Base-by-base conservation (phyloP, 2,888 invertebrate species). In the Rhagium mordax region DNA sequence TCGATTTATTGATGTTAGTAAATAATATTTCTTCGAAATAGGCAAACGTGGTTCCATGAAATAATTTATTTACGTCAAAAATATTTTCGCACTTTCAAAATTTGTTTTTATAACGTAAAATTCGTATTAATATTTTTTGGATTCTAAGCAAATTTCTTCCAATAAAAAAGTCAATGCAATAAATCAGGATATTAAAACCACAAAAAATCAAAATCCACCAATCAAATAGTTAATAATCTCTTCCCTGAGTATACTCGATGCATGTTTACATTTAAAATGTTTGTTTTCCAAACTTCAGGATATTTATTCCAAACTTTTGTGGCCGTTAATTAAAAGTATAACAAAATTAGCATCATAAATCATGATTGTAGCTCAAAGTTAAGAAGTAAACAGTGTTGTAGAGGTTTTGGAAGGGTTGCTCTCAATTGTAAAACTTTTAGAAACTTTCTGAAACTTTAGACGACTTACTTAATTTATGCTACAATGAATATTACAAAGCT, bases 281-380 rank as follows among this genome's bases (percentile, higher is more conserved):
- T 47, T 18, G 15, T 24, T 47, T 51, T 20, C 16, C 6, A 41
- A 41, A 20, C 33, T 33, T 59, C 18, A 33, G 33, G 59, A 18
- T 59, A 59, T 33, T 33, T 33, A 18, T 13, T 33, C 15, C 48
- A 60, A 69, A 69, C 49, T 51, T 71, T 65, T 66, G 71, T 15
- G 67, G 66, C 67, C 61, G 60, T 72, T 72, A 72, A 67, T 72
- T 67, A 67, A 61, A 72, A 72, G 68, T 51, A 18, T 60, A 72
- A 68, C 61, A 72, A 60, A 72, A 72, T 68, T 72, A 72, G 55
- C 53, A 61, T 68, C 72, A 68, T 72, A 72, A 72, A 72, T 72
- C 72, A 61, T 67, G 51, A 72, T 72, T 68, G 29, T 53, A 67
- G 67, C 29, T 60, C 24, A 29, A 61, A 70, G 55, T 70, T 64